Conservation (phyloP, 2,113 vertebrate species). For the Clarias macrocephalus region DNA sequence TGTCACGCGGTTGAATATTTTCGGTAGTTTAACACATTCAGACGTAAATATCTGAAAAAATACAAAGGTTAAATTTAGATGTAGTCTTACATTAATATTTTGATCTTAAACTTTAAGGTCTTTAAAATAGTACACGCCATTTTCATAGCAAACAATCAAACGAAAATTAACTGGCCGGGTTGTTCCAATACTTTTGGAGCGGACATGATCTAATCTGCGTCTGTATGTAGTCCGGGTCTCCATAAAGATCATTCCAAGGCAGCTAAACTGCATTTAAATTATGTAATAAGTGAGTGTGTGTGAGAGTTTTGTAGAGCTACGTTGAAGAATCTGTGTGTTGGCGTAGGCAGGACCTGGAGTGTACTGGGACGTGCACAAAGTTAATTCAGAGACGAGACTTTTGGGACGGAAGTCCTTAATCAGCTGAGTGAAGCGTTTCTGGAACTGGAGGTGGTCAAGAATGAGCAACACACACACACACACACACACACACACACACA, state of each 20-base stretch:
- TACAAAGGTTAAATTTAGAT: neutral
- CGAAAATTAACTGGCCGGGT: neutral
- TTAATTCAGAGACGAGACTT: slow-evolving; percentile 43
- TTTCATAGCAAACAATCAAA: too few relatives aligned
- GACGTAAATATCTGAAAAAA: neutral
- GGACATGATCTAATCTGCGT: neutral
- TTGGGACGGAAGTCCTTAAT: slow-evolving; percentile 47
- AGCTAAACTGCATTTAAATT: neutral
- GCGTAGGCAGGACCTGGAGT: slow-evolving; percentile 1
- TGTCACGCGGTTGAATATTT: neutral
- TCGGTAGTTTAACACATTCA: neutral
- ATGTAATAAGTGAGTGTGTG: too few relatives aligned
- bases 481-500: slow-evolving; percentile 61
- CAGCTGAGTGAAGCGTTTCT: slow-evolving; percentile 55
- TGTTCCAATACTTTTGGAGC: neutral
- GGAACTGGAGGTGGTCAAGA: slow-evolving; percentile 5
- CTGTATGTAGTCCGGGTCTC: neutral
- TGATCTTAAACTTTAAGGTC: neutral
- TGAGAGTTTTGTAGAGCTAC: neutral
- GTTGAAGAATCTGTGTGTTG: neutral
- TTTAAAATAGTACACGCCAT: too few relatives aligned
- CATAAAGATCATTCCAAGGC: neutral
- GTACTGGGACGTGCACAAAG: slow-evolving; percentile 33
- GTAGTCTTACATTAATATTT: neutral
- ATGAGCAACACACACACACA: slow-evolving; percentile 58